Evolutionary conservation across 2,797 vertebrate species (phyloP), one percentile per base, ranked within the genome.

Genomic region (Malacoctenus gilli): DNA sequence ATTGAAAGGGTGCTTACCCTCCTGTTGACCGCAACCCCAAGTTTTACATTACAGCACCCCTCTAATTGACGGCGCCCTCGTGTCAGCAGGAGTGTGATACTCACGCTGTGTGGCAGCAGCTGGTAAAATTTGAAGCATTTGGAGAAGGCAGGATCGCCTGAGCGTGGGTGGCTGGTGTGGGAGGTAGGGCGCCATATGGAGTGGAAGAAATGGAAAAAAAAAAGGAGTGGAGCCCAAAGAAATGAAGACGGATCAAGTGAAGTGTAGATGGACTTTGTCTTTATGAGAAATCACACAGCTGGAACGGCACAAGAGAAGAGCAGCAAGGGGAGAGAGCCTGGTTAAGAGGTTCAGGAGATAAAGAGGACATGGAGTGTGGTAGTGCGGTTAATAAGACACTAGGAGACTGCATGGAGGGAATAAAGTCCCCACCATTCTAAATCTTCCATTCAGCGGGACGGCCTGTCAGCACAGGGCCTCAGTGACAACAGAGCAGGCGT

Each of bases 41-140:
- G 54, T 73, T 65, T 81, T 48, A 57, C 59, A 72, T 60, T 57
- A 72, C 50, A 53, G 40, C 47, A 30, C 12, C 56, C 20, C 1
- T 58, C 34, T 77, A 77, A 76, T 61, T 77, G 60, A 61, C 61
- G 70, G 38, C 9, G 12, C 39, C 52, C 43, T 55, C 4, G 0
- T 72, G 54, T 37, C 66, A 68, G 67, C 8, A 4, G 48, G 52
- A 64, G 40, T 2, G 12, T 56, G 68, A 72, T 46, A 65, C 52
- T 47, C 21, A 47, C 30, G 10, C 20, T 30, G 50, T 2, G 28
- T 69, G 20, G 47, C 38, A 57, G 48, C 42, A 70, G 59, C 53
- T 57, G 51, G 25, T 63, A 48, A 76, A 82, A 70, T 49, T 59
- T 68, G 40, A 71, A 72, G 68, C 54, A 61, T 10, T 61, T 56